These are phyloP conservation scores for Eudasyphora cyanicolor DNA, from an alignment of 2,888 invertebrate species.

Conservation along the genomic window DNA sequence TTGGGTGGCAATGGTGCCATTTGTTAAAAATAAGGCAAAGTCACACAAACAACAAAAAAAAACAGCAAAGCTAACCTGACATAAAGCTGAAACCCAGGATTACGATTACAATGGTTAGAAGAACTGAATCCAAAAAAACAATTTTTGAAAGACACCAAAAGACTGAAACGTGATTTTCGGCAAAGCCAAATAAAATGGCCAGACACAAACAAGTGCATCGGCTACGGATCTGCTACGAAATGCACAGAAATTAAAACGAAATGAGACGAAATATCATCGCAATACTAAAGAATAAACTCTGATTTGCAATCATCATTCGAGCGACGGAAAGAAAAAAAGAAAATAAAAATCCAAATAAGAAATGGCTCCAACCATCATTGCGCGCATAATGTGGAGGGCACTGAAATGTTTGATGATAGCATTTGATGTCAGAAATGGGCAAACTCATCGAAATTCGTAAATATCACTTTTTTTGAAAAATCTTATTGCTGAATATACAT, in stretches of 20 bases:
- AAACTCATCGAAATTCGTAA: not conserved
- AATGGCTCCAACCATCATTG: constrained; percentile 27
- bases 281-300: constrained; percentile 53
- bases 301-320: constrained; percentile 67
- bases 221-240: constrained; percentile 22
- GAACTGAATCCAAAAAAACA: not conserved
- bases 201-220: constrained; percentile 60
- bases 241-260: constrained; percentile 21
- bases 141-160: constrained; percentile 55
- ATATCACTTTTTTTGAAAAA: too few relatives aligned
- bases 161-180: constrained; percentile 63
- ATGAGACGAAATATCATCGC: constrained; percentile 6
- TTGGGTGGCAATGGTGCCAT: constrained; percentile 58
- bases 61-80: constrained; percentile 33
- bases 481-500: too few relatives aligned
- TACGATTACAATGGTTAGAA: constrained; percentile 51
- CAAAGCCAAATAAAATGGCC: constrained; percentile 51
- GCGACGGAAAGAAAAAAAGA: constrained; percentile 6
- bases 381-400: constrained; percentile 22
- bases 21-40: constrained; percentile 55
- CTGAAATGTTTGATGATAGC: constrained; percentile 20
- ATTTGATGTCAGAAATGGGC: constrained; percentile 18
- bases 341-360: constrained; percentile 38
- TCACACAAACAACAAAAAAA: constrained; percentile 8
- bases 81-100: constrained; percentile 26